Conservation (phyloP, 2,888 invertebrate genomes). For the Coleophora deauratella region DNA sequence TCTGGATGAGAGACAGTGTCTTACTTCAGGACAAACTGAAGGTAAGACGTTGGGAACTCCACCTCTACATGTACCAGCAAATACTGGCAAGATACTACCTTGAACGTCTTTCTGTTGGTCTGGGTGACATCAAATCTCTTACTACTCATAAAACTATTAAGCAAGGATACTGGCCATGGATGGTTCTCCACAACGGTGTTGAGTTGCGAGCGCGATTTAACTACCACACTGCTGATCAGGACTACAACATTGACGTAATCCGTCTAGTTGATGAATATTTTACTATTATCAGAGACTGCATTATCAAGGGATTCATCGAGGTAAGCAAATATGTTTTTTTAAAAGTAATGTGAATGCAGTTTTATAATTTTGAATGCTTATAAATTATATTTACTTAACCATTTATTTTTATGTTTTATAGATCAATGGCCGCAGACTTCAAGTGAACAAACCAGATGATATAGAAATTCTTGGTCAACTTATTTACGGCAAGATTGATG, state of each 20-base stretch:
- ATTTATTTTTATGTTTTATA: background rate
- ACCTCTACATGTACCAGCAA: conserved; percentile 77
- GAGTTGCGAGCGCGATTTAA: conserved; percentile 67
- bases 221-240: conserved; percentile 43
- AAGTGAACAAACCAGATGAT: conserved; percentile 60
- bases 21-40: conserved; percentile 36
- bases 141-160: conserved; percentile 56
- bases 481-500: conserved; percentile 57
- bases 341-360: too few species aligned
- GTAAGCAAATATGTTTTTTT: too few species aligned
- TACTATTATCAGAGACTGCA: conserved; percentile 71
- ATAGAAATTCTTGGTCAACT: conserved; percentile 70
- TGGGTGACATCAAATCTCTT: conserved; percentile 56
- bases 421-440: conserved; percentile 35
- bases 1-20: conserved; percentile 72
- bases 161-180: conserved; percentile 73
- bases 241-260: conserved; percentile 37
- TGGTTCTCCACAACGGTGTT: conserved; percentile 70
- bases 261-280: conserved; percentile 55
- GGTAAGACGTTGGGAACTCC: conserved; percentile 67
- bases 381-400: background rate
- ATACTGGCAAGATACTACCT: conserved; percentile 76
- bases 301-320: conserved; percentile 69
- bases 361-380: too few species aligned
- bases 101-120: conserved; percentile 66